These are phyloP conservation scores for Hypotaenidia philippensis DNA, from an alignment of 2,797 vertebrate genomes.

Conservation along the genomic window DNA sequence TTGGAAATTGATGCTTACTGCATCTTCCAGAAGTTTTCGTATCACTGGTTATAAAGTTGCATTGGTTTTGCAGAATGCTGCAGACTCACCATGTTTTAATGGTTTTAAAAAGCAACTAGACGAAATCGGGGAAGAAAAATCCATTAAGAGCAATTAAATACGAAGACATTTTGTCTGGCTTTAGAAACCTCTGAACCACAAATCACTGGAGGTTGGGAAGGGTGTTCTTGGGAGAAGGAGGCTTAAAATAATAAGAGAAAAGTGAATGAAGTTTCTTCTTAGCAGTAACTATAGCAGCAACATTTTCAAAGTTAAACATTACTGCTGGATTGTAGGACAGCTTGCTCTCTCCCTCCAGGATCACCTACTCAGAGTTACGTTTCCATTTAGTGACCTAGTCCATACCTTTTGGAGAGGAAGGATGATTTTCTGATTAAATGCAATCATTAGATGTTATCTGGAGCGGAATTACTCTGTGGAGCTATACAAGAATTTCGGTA, in stretches of 20 bases:
- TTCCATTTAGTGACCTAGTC: neutral
- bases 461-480: neutral
- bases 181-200: constrained; percentile 1
- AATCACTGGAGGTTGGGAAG: neutral
- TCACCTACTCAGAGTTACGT: rapidly evolving
- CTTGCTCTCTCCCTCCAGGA: neutral
- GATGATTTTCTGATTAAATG: neutral
- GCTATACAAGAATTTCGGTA: neutral
- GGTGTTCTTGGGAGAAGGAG: neutral
- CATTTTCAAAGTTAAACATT: neutral
- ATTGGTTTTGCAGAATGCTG: neutral
- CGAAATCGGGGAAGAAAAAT: neutral
- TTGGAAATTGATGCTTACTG: neutral
- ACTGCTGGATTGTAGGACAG: rapidly evolving
- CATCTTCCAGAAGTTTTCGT: neutral
- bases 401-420: neutral
- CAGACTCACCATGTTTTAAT: neutral
- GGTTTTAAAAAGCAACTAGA: neutral
- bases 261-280: neutral
- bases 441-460: neutral
- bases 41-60: neutral
- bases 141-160: constrained; percentile 28
- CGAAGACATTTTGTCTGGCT: constrained; percentile 13
- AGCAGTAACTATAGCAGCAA: neutral
- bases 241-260: neutral